phyloP scores from a whole-genome alignment of 2,888 invertebrate species.

The Drosophila anceps region DNA sequence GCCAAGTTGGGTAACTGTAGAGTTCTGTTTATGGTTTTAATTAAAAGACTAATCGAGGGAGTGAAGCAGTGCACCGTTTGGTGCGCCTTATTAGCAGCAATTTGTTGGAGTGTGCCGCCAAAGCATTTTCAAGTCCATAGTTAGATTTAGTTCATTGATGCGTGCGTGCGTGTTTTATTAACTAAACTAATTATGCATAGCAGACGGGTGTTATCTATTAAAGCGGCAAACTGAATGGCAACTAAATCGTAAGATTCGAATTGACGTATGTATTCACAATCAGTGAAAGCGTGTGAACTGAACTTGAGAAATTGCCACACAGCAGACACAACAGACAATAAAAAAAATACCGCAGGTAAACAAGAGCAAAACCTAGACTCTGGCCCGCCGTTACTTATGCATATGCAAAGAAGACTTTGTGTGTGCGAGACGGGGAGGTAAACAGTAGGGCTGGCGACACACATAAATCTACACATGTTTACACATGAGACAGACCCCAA shows the following conservation, averaged over 20 bases:
- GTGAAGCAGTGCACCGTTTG: slow-evolving; percentile 47
- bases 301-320: slow-evolving; percentile 74
- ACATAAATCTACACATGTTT: slow-evolving; percentile 74
- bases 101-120: slow-evolving; percentile 65
- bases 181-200: slow-evolving; percentile 62
- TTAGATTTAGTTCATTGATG: not conserved
- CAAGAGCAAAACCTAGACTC: slow-evolving; percentile 38
- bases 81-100: slow-evolving; percentile 73
- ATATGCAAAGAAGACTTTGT: slow-evolving; percentile 50
- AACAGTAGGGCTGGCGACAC: slow-evolving; percentile 35
- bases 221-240: slow-evolving; percentile 37
- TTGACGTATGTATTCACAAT: slow-evolving; percentile 56
- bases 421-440: slow-evolving; percentile 8
- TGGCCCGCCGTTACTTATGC: slow-evolving; percentile 43
- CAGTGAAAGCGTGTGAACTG: slow-evolving; percentile 85
- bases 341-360: slow-evolving; percentile 46
- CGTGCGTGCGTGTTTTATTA: slow-evolving; percentile 18
- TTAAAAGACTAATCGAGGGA: slow-evolving; percentile 37
- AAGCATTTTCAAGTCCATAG: slow-evolving; percentile 18
- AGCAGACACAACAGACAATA: slow-evolving; percentile 31
- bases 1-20: slow-evolving; percentile 49
- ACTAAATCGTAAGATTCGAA: slow-evolving; percentile 58
- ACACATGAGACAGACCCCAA: slow-evolving; percentile 56
- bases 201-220: slow-evolving; percentile 49
- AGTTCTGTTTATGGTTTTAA: slow-evolving; percentile 68